Evolutionary conservation across 2,888 invertebrate genomes (phyloP), one percentile per base, ranked within the genome.

Genomic region (Rhamnusium bicolor): DNA sequence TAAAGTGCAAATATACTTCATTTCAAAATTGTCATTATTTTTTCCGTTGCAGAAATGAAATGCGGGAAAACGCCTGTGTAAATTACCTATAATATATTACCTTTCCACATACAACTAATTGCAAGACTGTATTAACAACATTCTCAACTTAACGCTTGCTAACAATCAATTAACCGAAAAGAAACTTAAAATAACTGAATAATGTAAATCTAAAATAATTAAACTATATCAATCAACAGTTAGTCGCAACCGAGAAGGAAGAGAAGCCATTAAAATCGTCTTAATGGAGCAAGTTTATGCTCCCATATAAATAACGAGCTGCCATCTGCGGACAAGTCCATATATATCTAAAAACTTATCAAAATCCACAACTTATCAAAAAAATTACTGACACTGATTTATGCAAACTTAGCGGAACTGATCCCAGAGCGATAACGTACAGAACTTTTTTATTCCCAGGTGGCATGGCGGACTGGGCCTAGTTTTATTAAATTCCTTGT

Each of bases 331-430:
- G 40, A 53, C 70, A 56, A 69, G 51, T 67, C 63, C 40, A 66
- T 73, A 65, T 49, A 66, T 73, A 65, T 71, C 69, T 69, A 58
- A 58, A 62, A 61, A 72, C 74, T 72, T 75, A 77, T 77, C 77
- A 75, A 77, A 75, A 74, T 75, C 74, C 72, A 68, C 70, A 16
- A 54, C 62, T 66, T 74, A 74, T 77, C 74, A 71, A 72, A 77
- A n/a, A 74, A 77, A 74, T 72, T 53, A 58, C 40, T 32, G 75
- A 77, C 77, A 69, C 72, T 75, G 77, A 77, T 77, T 71, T 74
- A 77, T 77, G 66, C 68, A 29, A 47, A 16, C 62, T 56, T n/a
- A 24, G 47, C 19, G 21, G 14, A 61, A 19, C 32, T 19, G 74
- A 75, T 75, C 72, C 51, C 27, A 29, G 63, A 61, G 40, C 54